A percentile compares a stretch with the other conserved stretches of the same genome.
phyloP scores from a whole-genome alignment of 2,888 invertebrate species.

The Embidobia sp. region DNA sequence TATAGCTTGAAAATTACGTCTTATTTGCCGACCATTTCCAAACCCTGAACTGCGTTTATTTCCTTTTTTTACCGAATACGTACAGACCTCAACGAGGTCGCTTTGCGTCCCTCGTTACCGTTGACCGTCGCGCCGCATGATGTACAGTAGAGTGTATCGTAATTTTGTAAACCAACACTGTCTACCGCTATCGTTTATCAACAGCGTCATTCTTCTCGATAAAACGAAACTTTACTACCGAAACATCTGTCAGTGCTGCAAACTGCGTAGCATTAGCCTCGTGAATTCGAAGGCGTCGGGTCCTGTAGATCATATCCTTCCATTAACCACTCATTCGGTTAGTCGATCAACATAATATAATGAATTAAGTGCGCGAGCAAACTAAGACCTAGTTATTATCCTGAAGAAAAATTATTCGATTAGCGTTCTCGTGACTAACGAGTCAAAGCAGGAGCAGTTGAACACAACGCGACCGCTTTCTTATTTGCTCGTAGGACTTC shows the following conservation, averaged over 20 bases:
- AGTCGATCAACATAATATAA: constrained; percentile 24
- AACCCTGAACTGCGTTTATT: too few species aligned
- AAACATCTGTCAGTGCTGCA: constrained; percentile 13
- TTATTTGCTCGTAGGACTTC: constrained; percentile 67
- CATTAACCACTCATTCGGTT: constrained; percentile 40
- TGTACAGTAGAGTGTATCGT: too few species aligned
- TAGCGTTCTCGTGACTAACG: constrained; percentile 37
- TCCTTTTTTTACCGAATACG: too few species aligned
- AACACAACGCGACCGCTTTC: constrained; percentile 65
- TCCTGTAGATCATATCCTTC: constrained; percentile 53
- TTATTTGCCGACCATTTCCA: too few species aligned
- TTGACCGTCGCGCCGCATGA: too few species aligned
- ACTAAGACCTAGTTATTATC: constrained; percentile 52
- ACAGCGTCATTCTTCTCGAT: too few species aligned
- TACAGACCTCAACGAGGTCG: too few species aligned
- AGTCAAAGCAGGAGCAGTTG: constrained; percentile 38
- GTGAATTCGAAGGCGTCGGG: constrained; percentile 32
- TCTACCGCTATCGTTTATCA: too few species aligned
- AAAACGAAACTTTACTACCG: too few species aligned
- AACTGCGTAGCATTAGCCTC: constrained; percentile 24
- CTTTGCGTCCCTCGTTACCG: too few species aligned
- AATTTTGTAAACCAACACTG: too few species aligned
- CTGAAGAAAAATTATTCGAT: constrained; percentile 38
- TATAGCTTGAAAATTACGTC: too few species aligned
- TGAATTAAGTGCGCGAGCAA: constrained; percentile 45